Percentiles rank a stretch among this genome's conserved stretches.
phyloP scores from a whole-genome alignment of 2,797 vertebrate genomes.

The Urocyon cinereoargenteus region DNA sequence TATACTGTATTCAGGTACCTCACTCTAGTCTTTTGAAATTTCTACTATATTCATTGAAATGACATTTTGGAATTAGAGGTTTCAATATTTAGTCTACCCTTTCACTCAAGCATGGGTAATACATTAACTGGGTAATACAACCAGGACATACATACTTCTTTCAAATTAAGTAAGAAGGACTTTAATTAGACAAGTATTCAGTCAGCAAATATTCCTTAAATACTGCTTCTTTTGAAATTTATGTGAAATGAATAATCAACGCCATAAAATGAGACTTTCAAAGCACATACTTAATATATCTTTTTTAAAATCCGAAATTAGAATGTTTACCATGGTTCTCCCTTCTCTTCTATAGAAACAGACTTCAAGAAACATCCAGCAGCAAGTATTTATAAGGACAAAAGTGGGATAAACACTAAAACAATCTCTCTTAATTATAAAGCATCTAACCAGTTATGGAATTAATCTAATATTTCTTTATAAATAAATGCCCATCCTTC shows the following conservation, averaged over 20 bases:
- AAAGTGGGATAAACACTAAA: conserved; percentile 28
- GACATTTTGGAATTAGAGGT: background rate
- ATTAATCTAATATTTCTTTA: conserved; percentile 20
- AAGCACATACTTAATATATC: background rate
- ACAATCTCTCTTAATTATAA: conserved; percentile 12
- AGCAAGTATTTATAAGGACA: background rate
- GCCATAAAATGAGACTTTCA: conserved; percentile 20
- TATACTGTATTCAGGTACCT: background rate
- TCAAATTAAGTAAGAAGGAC: background rate
- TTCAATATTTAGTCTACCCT: background rate
- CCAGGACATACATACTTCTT: background rate
- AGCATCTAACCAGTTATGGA: background rate
- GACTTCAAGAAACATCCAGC: conserved; percentile 24
- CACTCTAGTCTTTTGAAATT: background rate
- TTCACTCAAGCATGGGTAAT: background rate
- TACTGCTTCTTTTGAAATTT: background rate
- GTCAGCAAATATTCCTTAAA: conserved; percentile 61
- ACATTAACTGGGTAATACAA: background rate
- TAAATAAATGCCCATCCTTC: background rate
- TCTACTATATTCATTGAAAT: background rate
- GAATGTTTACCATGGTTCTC: conserved; percentile 5
- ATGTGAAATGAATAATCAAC: conserved; percentile 25
- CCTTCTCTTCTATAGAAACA: conserved; percentile 24
- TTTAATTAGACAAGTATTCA: conserved; percentile 8
- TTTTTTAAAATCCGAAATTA: conserved; percentile 54